Percentiles rank a stretch among this genome's conserved stretches.
Conservation (phyloP, 2,888 invertebrate genomes). For the Nezara viridula region DNA sequence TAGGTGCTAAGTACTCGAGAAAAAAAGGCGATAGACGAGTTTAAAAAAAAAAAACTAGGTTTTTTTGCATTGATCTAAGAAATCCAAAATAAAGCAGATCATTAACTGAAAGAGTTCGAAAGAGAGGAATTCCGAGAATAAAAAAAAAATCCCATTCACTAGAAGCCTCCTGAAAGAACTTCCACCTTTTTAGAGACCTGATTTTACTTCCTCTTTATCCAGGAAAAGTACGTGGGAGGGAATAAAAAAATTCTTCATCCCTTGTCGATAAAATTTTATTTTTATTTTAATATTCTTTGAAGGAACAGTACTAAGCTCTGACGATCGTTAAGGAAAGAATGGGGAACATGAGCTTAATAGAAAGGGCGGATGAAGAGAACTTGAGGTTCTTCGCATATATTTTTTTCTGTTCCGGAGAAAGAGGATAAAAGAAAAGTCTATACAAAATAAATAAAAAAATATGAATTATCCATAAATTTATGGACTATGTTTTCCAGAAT, state of each 20-base stretch:
- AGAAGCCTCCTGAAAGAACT: background rate
- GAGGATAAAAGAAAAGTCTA: no score
- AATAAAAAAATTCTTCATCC: background rate
- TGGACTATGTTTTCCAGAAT: no score
- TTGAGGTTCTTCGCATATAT: background rate
- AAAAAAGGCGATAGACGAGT: background rate
- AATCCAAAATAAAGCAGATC: background rate
- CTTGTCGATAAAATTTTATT: background rate
- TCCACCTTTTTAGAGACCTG: background rate
- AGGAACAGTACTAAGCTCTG: background rate
- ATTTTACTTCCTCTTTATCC: background rate
- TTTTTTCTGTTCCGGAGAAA: no score
- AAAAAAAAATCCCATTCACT: background rate
- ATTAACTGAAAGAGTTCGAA: background rate
- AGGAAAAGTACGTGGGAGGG: background rate
- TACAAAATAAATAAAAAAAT: no score
- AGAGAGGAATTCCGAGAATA: background rate
- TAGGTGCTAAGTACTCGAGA: background rate
- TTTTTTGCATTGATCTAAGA: background rate
- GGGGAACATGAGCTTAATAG: background rate
- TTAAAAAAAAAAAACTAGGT: background rate
- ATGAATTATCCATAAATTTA: no score
- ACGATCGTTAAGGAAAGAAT: background rate
- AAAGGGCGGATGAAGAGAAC: background rate
- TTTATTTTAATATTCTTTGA: background rate